A percentile compares a stretch with the other conserved stretches of the same genome.
Conservation (phyloP, 2,888 invertebrate species). For the Drosophila incognita region DNA sequence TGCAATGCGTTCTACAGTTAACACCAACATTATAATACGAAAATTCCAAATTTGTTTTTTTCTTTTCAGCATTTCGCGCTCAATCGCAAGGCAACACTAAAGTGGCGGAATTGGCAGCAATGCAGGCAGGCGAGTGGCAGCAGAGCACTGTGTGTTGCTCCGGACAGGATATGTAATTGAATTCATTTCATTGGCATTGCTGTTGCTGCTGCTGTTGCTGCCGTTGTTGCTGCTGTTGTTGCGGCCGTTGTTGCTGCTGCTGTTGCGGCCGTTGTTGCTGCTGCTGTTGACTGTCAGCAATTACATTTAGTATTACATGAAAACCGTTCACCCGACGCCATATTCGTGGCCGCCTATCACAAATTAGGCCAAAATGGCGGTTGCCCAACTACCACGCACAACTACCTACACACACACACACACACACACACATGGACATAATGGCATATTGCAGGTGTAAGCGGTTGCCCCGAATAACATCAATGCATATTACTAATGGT, state of each 20-base stretch:
- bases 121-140: background rate
- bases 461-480: slow-evolving; percentile 2
- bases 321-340: slow-evolving; percentile 9
- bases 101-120: background rate
- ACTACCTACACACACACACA: background rate
- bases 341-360: slow-evolving; percentile 5
- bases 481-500: slow-evolving; percentile 29
- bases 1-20: background rate
- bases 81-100: background rate
- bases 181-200: slow-evolving; percentile 42
- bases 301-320: slow-evolving; percentile 52
- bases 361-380: slow-evolving; percentile 11
- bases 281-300: slow-evolving; percentile 28
- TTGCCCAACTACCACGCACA: background rate
- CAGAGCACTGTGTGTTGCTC: background rate
- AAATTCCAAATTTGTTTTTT: background rate
- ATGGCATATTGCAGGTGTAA: slow-evolving; percentile 29
- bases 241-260: background rate
- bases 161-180: slow-evolving; percentile 53
- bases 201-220: background rate
- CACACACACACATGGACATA: background rate
- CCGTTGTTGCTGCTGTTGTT: slow-evolving; percentile 6
- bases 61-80: background rate
- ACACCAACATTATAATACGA: background rate
- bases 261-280: slow-evolving; percentile 8